Base-by-base conservation (phyloP, 2,113 vertebrate species). In the Cranoglanis bouderius region DNA sequence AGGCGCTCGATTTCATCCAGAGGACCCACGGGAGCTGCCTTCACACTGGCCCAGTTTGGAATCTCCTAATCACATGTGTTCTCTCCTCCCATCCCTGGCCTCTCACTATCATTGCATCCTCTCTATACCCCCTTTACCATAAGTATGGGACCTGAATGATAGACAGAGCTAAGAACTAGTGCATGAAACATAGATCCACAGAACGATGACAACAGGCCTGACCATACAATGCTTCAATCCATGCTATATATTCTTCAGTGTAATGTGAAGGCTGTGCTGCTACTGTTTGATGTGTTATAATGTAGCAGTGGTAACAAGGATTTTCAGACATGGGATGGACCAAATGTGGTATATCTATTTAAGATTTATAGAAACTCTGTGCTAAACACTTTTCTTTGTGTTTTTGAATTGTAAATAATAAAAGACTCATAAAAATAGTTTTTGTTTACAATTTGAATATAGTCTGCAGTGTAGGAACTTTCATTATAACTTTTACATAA, bases 1-100 rank as follows among this genome's bases (percentile, higher is more conserved):
- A 96, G 94, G 93, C 92, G 93, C 94, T 95, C 96, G 91, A 96
- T 96, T 96, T 96, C 95, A 94, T 94, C 93, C 82, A 3, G 24
- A 74, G 32, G 92, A 95, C 95, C 93, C 93, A 57, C 10, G 93
- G 95, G 95, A 95, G 88, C 86, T 87, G 90, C 91, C 89, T 87
- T 88, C 92, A 92, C 92, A 91, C 92, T 93, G 92, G 92, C 89
- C 57, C 24, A 95, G 94, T 96, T 94, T 95, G 93, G 92, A 94
- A 93, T 94, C 90, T 92, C 87, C 88, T 91, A 92, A 92, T 90
- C 86, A 86, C 84, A 72, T 84, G 59, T 61, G 55, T 90, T 55
- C 49, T 82, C 5, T 82, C 85, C 61, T 91, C 86, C 29, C 59
- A 87, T 74, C 18, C 83, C 78, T 46, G 55, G 61, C 80, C 77